Evolutionary conservation across 2,888 invertebrate genomes (phyloP), one percentile per base, ranked within the genome.

Genomic region (Phragmatobia fuliginosa): DNA sequence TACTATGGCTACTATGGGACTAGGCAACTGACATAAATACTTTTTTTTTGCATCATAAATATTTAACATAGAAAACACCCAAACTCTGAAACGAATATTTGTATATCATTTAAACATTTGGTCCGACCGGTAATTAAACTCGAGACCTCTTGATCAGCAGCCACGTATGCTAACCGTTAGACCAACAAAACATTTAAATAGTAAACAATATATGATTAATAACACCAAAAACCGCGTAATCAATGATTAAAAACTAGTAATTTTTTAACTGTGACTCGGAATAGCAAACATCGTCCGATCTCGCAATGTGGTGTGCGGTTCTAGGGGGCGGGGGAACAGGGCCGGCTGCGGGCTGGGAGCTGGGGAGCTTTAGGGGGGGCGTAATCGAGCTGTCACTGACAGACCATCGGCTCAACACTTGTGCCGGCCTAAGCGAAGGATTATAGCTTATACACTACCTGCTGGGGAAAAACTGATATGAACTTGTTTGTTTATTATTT

Each of bases 331-430:
- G 32, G 68, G 11, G 56, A 56, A 28, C 56, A 28, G 56, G 56
- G 59, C n/a, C 58, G 41, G 59, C 56, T 68, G 74, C 61, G 33
- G 25, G 38, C 66, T 64, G 71, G 73, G 67, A 7, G 71, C 75
- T 62, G 49, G 75, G 69, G 58, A 65, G 61, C 56, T 38, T 60
- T 64, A 36, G 38, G 72, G 72, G 79, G 74, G 73, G 70, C 72
- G 81, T 85, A 85, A 85, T 86, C 84, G 85, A 85, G 85, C 85
- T 85, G 85, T 85, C 85, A 83, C 76, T 74, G 67, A 58, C 86
- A 84, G 80, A 73, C 79, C 82, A 81, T 75, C 80, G 81, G 78
- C 82, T 83, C 83, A 79, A 83, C 79, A 81, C 85, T 80, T 81
- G 76, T 82, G 78, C 79, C 77, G 75, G 81, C 79, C 83, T 79